These are phyloP conservation scores for Limnephilus rhombicus DNA, from an alignment of 2,888 invertebrate species.

Conservation along the genomic window DNA sequence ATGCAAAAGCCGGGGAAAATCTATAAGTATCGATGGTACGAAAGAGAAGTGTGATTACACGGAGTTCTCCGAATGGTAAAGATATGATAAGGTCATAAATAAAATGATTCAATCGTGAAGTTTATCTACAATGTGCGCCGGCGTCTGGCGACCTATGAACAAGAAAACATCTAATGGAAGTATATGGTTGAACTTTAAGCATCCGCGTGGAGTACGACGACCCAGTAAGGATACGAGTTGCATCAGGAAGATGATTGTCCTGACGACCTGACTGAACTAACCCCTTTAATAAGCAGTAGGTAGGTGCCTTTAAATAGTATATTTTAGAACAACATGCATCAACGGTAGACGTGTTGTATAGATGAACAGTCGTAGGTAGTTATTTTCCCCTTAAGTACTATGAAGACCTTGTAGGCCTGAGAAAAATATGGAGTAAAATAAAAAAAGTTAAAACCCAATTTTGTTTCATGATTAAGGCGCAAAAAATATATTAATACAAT, in stretches of 20 bases:
- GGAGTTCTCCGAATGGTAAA: conserved; percentile 17
- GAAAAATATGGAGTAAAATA: too few relatives aligned
- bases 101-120: conserved; percentile 4
- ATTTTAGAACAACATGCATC: too few relatives aligned
- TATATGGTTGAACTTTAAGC: conserved; percentile 24
- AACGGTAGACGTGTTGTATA: too few relatives aligned
- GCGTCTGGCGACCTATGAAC: conserved; percentile 54
- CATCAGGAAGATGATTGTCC: not conserved
- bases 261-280: not conserved
- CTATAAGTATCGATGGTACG: not conserved
- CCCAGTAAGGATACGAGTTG: not conserved
- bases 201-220: conserved; percentile 20
- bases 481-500: too few relatives aligned
- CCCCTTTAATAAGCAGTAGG: too few relatives aligned
- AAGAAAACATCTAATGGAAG: not conserved
- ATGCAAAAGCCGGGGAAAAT: not conserved
- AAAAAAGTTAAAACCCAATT: too few relatives aligned
- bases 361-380: too few relatives aligned
- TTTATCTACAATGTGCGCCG: conserved; percentile 47
- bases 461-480: too few relatives aligned
- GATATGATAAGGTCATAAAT: conserved; percentile 41
- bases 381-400: too few relatives aligned
- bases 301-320: too few relatives aligned
- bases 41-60: not conserved
- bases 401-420: too few relatives aligned